Evolutionary conservation across 2,113 vertebrate species (phyloP), one percentile per base, ranked within the genome.

Genomic region (Crotophaga sulcirostris): DNA sequence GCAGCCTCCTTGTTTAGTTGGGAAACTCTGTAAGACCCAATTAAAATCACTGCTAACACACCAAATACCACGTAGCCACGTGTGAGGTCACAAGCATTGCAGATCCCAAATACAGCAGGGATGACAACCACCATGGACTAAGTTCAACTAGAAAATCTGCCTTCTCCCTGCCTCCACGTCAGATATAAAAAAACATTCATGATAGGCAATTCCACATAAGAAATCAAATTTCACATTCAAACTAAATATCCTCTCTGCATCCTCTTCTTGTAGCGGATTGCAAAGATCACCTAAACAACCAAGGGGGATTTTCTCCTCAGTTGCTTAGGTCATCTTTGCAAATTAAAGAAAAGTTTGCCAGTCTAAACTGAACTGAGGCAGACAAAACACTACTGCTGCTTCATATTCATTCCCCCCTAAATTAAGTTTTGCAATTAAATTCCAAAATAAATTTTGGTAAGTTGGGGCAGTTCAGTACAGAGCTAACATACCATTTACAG

Each of bases 181-280:
- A 70, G 36, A 40, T n/a, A 16, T 16, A n/a, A 44, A 38, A 47
- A 56, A 11, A 9, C 16, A 76, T 15, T 55, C 21, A 21, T 2
- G 1, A 34, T 1, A 19, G 31, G 11, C 68, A 49, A 62, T 21
- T 69, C 60, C 51, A 62, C 2, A 1, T 5, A 40, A 0, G 1
- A 55, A 7, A 59, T 23, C 3, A 31, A 21, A 42, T 24, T 25
- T 38, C 33, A 59, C 76, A 59, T 26, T 40, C 33, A 58, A 89
- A 40, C 11, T 45, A 85, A 75, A 19, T 3, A 47, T 11, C 40
- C 42, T 33, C 13, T 68, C 73, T n/a, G 34, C 34, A n/a, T n/a
- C 42, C 56, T 62, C 18, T 56, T 62, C 59, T 58, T 87, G 17
- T 4, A 28, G 31, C 16, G 45, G 12, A 31, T 89, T 67, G 21